phyloP scores from a whole-genome alignment of 2,797 vertebrate species.

The Anniella stebbinsi region DNA sequence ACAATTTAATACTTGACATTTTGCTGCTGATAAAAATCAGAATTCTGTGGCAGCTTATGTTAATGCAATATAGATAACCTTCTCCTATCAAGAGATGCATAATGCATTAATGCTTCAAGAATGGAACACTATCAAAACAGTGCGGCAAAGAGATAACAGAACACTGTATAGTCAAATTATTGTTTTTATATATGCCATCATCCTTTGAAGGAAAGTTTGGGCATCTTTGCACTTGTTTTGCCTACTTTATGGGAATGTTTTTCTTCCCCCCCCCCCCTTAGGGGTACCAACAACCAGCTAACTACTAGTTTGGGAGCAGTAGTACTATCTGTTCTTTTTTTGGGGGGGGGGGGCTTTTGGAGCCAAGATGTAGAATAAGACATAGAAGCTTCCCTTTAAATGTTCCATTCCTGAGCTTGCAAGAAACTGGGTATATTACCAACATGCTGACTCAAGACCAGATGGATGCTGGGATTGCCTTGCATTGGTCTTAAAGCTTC shows the following conservation, averaged over 20 bases:
- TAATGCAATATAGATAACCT: slow-evolving; percentile 33
- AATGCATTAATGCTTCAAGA: slow-evolving; percentile 9
- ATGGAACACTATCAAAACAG: not conserved
- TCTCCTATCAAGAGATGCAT: not conserved
- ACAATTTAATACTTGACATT: not conserved
- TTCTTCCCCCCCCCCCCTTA: no score
- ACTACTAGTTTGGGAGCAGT: not conserved
- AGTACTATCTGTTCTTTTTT: not conserved
- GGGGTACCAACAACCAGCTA: not conserved
- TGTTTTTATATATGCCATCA: not conserved
- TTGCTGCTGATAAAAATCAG: not conserved
- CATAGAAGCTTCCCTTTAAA: not conserved
- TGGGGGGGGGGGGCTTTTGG: not conserved
- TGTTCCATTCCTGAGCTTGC: not conserved
- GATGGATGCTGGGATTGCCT: not conserved
- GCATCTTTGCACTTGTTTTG: no score
- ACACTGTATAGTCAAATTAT: not conserved
- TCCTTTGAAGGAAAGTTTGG: no score
- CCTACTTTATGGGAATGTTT: not conserved
- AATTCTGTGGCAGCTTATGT: slow-evolving; percentile 11
- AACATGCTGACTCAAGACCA: not conserved
- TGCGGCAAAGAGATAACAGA: not conserved
- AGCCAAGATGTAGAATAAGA: not conserved
- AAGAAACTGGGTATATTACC: no score
- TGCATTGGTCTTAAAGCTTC: not conserved